phyloP scores from a whole-genome alignment of 2,797 vertebrate species.

The Sciurus vulgaris region DNA sequence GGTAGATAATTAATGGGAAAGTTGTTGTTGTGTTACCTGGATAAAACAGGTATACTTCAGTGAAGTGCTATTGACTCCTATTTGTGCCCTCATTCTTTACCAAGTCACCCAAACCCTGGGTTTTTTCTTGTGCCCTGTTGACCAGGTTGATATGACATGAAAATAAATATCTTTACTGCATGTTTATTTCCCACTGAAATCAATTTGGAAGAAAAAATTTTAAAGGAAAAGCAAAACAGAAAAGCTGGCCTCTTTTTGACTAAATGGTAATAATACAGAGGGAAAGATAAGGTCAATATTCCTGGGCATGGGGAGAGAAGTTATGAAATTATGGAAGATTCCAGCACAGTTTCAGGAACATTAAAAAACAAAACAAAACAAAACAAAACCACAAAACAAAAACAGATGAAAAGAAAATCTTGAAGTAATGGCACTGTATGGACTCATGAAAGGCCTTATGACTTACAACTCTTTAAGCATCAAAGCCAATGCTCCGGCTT shows the following conservation, averaged over 20 bases:
- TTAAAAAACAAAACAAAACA: background rate
- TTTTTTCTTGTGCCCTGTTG: background rate
- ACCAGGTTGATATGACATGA: background rate
- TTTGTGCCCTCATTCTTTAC: background rate
- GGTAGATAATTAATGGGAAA: background rate
- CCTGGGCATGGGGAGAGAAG: background rate
- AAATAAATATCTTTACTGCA: background rate
- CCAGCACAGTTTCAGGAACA: background rate
- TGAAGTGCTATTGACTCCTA: background rate
- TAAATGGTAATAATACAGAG: background rate
- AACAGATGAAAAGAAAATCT: background rate
- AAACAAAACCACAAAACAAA: background rate
- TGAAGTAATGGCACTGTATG: fast-evolving
- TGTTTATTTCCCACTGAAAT: background rate
- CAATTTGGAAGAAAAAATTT: background rate
- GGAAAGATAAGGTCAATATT: background rate
- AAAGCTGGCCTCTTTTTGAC: background rate
- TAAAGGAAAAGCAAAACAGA: background rate
- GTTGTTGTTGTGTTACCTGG: background rate
- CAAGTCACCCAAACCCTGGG: background rate
- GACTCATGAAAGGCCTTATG: background rate
- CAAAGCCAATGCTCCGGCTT: background rate
- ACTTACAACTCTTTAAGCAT: background rate
- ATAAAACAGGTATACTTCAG: background rate
- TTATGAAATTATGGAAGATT: background rate